Evolutionary conservation across 2,888 invertebrate species (phyloP).

Genomic region (Electrophaes corylata): DNA sequence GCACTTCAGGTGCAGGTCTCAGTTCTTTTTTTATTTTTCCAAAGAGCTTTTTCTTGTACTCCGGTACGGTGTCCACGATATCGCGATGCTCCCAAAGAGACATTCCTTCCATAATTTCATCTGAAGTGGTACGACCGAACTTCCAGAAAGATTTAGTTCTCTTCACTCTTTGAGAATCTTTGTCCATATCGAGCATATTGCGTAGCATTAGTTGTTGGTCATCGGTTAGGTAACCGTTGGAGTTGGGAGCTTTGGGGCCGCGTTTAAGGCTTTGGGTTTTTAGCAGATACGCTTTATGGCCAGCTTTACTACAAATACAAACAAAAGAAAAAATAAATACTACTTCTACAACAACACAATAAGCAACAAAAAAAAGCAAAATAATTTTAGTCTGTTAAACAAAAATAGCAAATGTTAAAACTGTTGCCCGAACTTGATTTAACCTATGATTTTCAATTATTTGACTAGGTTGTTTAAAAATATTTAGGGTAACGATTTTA

Average conservation of each 20-base stretch:
- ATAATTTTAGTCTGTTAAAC: constrained; percentile 14
- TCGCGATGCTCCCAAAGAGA: constrained; percentile 94
- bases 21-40: constrained; percentile 75
- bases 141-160: constrained; percentile 94
- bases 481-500: constrained; percentile 8
- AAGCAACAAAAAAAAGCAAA: constrained; percentile 51
- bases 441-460: no score
- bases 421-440: background rate
- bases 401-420: background rate
- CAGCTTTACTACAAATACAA: constrained; percentile 74
- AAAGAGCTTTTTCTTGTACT: constrained; percentile 79
- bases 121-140: constrained; percentile 88
- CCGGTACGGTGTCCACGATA: constrained; percentile 88
- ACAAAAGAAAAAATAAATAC: constrained; percentile 54
- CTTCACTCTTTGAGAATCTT: constrained; percentile 88
- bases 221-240: constrained; percentile 81
- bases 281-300: constrained; percentile 71
- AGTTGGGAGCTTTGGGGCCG: constrained; percentile 61
- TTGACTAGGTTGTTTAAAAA: background rate
- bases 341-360: constrained; percentile 53
- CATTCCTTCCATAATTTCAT: constrained; percentile 93
- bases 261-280: constrained; percentile 80
- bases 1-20: constrained; percentile 72
- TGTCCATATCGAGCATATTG: constrained; percentile 82
- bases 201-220: constrained; percentile 81